Conservation (phyloP, 1,140 invertebrate genomes). For the Heliconius himera region DNA sequence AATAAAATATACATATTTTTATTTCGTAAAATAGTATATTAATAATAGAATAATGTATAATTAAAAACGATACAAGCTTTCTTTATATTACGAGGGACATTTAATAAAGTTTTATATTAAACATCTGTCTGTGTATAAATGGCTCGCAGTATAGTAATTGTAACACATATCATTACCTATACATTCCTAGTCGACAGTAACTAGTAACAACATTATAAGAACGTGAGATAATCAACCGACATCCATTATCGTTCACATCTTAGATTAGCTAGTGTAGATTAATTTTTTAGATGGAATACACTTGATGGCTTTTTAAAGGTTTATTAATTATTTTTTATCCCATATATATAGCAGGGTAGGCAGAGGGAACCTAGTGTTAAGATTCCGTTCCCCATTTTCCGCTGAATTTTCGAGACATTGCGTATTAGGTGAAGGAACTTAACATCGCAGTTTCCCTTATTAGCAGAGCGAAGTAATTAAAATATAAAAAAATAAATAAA, state of each 20-base stretch:
- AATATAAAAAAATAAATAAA: too few relatives aligned
- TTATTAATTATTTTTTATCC: constrained; percentile 19
- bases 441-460: too few relatives aligned
- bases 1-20: not conserved
- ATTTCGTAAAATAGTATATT: not conserved
- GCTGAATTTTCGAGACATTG: too few relatives aligned
- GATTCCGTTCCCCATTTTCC: too few relatives aligned
- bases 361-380: too few relatives aligned
- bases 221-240: constrained; percentile 60
- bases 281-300: constrained; percentile 47
- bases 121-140: not conserved
- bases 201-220: constrained; percentile 53
- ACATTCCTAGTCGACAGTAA: constrained; percentile 45
- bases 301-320: constrained; percentile 37
- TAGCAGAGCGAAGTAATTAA: too few relatives aligned
- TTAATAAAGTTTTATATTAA: not conserved
- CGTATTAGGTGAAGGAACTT: too few relatives aligned
- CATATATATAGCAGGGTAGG: too few relatives aligned
- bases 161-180: not conserved
- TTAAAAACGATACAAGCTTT: too few relatives aligned
- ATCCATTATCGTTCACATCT: constrained; percentile 46
- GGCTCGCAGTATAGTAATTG: not conserved
- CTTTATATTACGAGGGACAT: too few relatives aligned
- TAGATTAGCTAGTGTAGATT: constrained; percentile 47
- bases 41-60: not conserved